phyloP scores from a whole-genome alignment of 1,140 invertebrate species.

The Hyposmocoma kahamanoa region DNA sequence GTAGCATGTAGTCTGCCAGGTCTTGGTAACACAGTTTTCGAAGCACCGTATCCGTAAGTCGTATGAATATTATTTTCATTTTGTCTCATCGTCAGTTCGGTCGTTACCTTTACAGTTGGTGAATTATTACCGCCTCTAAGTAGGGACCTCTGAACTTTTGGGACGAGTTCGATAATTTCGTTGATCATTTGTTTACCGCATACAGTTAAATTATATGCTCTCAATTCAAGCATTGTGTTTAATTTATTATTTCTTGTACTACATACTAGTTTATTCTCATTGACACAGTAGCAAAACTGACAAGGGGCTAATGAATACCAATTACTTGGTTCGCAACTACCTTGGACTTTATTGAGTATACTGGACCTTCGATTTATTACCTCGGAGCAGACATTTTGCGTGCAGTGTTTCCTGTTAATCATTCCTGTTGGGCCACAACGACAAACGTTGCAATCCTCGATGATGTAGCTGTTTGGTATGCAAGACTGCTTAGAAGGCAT shows the following conservation, averaged over 20 bases:
- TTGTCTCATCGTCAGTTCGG: too few species aligned
- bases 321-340: conserved; percentile 25
- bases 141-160: background rate
- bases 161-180: conserved; percentile 17
- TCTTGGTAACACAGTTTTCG: too few species aligned
- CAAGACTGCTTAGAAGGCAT: conserved; percentile 17
- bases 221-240: conserved; percentile 18
- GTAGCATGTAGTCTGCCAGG: too few species aligned
- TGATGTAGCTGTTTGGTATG: conserved; percentile 26
- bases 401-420: conserved; percentile 35
- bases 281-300: conserved; percentile 44
- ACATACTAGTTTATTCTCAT: conserved; percentile 40
- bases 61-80: too few species aligned
- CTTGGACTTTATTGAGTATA: conserved; percentile 17
- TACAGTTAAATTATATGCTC: conserved; percentile 26
- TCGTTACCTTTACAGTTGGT: too few species aligned
- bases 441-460: conserved; percentile 46
- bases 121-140: too few species aligned
- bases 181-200: conserved; percentile 33
- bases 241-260: conserved; percentile 21
- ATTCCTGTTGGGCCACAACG: conserved; percentile 27
- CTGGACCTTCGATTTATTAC: conserved; percentile 5
- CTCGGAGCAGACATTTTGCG: conserved; percentile 30
- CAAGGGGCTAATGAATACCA: conserved; percentile 47
- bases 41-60: too few species aligned